Evolutionary conservation across 1,140 invertebrate genomes (phyloP).

Genomic region (Conopomorpha cramerella): DNA sequence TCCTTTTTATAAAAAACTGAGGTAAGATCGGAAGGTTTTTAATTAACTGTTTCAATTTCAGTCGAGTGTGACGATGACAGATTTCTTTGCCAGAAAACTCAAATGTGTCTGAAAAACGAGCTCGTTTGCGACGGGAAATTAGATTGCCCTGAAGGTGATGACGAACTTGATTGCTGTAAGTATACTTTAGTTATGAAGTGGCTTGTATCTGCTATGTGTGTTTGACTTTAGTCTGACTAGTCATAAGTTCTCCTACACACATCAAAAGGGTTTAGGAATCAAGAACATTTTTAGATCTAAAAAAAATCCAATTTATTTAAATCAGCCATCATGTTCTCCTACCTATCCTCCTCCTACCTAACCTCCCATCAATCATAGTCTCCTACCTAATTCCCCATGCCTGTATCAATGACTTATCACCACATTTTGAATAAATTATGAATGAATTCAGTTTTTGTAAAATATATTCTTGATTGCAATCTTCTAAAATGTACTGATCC

Average conservation of each 20-base stretch:
- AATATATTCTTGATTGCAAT: no score
- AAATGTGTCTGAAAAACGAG: conserved; percentile 60
- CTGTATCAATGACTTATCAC: no score
- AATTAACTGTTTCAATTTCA: conserved; percentile 27
- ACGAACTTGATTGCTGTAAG: conserved; percentile 72
- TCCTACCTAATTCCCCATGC: no score
- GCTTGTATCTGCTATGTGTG: neutral
- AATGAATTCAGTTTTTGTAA: no score
- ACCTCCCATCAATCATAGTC: no score
- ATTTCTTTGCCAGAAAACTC: conserved; percentile 63
- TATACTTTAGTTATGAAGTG: conserved; percentile 5
- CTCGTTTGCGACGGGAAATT: conserved; percentile 69
- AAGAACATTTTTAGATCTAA: neutral
- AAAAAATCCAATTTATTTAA: neutral
- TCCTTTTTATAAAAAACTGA: neutral
- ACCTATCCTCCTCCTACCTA: neutral
- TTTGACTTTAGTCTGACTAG: no score
- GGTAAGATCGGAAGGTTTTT: no score
- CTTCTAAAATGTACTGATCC: no score
- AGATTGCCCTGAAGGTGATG: conserved; percentile 71
- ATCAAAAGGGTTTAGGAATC: neutral
- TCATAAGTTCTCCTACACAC: no score
- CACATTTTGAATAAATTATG: no score
- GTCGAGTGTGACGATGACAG: conserved; percentile 59
- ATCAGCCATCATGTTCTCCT: neutral